These are phyloP conservation scores for Oryctolagus cuniculus DNA, from an alignment of 2,113 vertebrate genomes.

Conservation along the genomic window mOryCun1.1 NC_091447.1:52699501-52700000, in stretches of 20 bases:
- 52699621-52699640: neutral
- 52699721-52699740: neutral
- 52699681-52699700: neutral
- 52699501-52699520: no score
- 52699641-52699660: neutral
- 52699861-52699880: neutral
- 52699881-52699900: no score
- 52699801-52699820: neutral
- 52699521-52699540: neutral
- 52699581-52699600: no score
- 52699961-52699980: neutral
- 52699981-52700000: neutral
- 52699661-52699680: neutral
- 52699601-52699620: neutral
- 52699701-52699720: neutral
- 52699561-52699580: no score
- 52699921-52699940: neutral
- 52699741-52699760: slow-evolving; percentile 10
- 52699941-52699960: neutral
- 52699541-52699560: neutral
- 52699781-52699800: neutral
- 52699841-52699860: neutral
- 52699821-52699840: neutral
- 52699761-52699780: neutral
- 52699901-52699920: neutral